Base-by-base conservation (phyloP, 2,797 vertebrate species). In the Poecilia velifera region DNA sequence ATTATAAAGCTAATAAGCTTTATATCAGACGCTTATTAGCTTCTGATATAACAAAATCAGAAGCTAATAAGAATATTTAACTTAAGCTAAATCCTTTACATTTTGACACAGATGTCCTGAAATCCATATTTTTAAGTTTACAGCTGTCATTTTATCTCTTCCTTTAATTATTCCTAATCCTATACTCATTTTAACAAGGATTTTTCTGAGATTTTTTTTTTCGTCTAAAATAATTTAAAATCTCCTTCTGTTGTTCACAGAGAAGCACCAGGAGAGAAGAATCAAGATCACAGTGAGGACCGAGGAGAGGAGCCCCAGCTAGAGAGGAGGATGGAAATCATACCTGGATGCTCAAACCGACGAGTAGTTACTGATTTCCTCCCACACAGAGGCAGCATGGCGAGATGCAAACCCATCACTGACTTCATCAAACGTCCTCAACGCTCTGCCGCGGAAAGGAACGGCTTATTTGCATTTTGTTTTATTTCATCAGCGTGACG, bases 271-370 rank as follows among this genome's bases (percentile, higher is more conserved):
- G 4, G 86, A 88, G 14, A 88, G 76, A 53, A 93, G 88, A 74
- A 46, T 87, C 73, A 91, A 87, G 78, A 87, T 91, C 77, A 80
- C 72, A 4, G 2, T 88, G 76, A 84, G 73, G 78, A 18, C 43
- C 1, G 82, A 85, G 41, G 87, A 87, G 25, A 87, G 75, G 73
- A 88, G 80, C 36, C 71, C 81, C 0, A 76, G 73, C 73, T 87
- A 71, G 89, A 82, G 12, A 71, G 66, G 22, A 43, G 25, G 22
- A 70, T n/a, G 7, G 12, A 28, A 45, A 45, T 45, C 12, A n/a
- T 39, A 13, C 25, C 22, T 12, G 25, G 6, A 66, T 36, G 3
- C 31, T 66, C 62, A 41, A 3, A 66, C 39, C 3, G 10, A 39
- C 36, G 18, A 66, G 4, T 4, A 3, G 39, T n/a, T n/a, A 36